Percentiles rank a stretch among this genome's conserved stretches.
Conservation (phyloP, 2,113 vertebrate genomes). For the Psettodes erumei region DNA sequence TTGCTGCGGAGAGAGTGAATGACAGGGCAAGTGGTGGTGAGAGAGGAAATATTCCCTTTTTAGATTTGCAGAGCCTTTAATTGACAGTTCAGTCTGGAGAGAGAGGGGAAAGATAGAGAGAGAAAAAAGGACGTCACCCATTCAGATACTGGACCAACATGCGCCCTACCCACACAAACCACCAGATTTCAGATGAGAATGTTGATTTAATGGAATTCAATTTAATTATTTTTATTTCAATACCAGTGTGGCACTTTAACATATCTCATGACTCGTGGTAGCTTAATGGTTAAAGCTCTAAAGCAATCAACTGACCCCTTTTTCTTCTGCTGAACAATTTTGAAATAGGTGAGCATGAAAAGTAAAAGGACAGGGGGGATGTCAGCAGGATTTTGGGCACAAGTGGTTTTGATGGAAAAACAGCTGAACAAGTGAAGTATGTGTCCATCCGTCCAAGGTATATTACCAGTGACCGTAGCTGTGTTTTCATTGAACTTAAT, state of each 20-base stretch:
- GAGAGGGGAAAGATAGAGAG: not conserved
- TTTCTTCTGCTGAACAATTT: not conserved
- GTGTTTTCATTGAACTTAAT: slow-evolving; percentile 6
- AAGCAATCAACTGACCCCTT: not conserved
- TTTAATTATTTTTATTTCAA: slow-evolving; percentile 5
- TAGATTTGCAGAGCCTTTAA: slow-evolving; percentile 40
- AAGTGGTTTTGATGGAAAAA: not conserved
- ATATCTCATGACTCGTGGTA: not conserved
- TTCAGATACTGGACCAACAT: slow-evolving; percentile 4
- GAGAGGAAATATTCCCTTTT: slow-evolving; percentile 34
- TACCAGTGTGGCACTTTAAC: not conserved
- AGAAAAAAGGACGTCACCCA: not conserved
- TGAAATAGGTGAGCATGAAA: not conserved
- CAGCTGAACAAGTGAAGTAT: not conserved
- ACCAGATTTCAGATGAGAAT: slow-evolving; percentile 25
- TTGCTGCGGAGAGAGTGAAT: slow-evolving; percentile 74
- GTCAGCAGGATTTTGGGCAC: not conserved
- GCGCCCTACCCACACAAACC: not conserved
- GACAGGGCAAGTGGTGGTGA: slow-evolving; percentile 1
- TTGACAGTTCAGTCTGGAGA: slow-evolving; percentile 19
- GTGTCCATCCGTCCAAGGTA: not conserved
- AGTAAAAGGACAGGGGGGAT: slow-evolving; percentile 1
- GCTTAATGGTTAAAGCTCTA: slow-evolving; percentile 9
- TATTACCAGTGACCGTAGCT: not conserved
- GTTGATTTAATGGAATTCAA: not conserved